These are phyloP conservation scores for Cichladusa arquata DNA, from an alignment of 2,113 vertebrate species.

Conservation along the genomic window DNA sequence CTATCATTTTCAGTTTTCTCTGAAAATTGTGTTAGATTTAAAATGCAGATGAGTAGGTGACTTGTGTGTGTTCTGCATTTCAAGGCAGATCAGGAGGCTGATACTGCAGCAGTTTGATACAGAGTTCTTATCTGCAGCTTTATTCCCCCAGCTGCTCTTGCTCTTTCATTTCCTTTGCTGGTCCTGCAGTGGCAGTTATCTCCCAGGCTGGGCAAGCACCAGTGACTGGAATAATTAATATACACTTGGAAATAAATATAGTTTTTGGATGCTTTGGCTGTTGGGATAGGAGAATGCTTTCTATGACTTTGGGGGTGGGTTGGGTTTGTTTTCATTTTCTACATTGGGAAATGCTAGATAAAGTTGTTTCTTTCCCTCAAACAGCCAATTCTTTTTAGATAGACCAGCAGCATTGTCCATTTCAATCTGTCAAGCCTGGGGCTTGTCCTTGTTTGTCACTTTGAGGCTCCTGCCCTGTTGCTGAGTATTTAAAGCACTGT, in stretches of 20 bases:
- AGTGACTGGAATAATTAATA: background rate
- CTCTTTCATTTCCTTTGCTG: slow-evolving; percentile 40
- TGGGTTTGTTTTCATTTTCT: background rate
- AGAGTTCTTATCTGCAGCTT: slow-evolving; percentile 21
- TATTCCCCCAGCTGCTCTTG: background rate
- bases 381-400: background rate
- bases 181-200: background rate
- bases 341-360: background rate
- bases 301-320: background rate
- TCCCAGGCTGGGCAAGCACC: background rate
- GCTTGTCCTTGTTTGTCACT: background rate
- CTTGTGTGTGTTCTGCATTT: background rate
- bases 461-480: background rate
- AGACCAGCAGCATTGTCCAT: background rate
- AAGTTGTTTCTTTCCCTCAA: background rate
- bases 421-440: background rate
- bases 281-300: background rate
- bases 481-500: background rate
- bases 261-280: background rate
- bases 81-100: background rate
- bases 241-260: background rate
- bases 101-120: background rate
- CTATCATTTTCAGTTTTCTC: background rate
- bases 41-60: background rate
- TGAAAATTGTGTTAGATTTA: background rate